Conservation (phyloP, 2,797 vertebrate genomes). For the Syngnathus rostellatus region DNA sequence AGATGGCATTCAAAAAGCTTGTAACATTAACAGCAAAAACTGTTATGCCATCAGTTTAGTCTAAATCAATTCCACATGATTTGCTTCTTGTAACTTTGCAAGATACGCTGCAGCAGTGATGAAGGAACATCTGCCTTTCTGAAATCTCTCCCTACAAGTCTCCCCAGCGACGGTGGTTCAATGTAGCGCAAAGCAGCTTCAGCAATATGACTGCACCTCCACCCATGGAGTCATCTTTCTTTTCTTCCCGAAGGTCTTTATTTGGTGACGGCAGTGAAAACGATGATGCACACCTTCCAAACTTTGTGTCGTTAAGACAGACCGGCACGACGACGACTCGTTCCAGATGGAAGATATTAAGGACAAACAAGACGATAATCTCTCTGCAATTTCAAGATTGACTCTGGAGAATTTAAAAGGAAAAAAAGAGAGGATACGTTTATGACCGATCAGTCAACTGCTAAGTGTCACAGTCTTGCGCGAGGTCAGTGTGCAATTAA, state of each 20-base stretch:
- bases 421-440: background rate
- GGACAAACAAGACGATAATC: background rate
- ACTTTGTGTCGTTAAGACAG: background rate
- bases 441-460: background rate
- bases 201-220: conserved; percentile 7
- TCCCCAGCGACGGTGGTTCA: conserved; percentile 2
- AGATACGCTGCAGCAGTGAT: background rate
- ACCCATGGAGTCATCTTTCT: conserved; percentile 4
- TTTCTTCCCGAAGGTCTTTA: conserved; percentile 6
- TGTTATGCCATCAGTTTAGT: background rate
- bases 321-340: background rate
- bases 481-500: background rate
- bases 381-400: background rate
- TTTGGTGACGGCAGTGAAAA: conserved; percentile 4
- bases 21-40: background rate
- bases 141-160: conserved; percentile 1
- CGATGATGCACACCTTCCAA: conserved; percentile 4
- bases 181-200: conserved; percentile 8
- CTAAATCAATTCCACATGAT: background rate
- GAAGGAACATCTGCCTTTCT: background rate
- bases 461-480: background rate
- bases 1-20: background rate
- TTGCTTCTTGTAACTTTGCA: background rate
- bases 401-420: background rate
- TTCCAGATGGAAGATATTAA: background rate